A percentile compares a stretch with the other conserved stretches of the same genome.
Evolutionary conservation across 2,888 invertebrate species (phyloP).

Genomic region (Autographa gamma): DNA sequence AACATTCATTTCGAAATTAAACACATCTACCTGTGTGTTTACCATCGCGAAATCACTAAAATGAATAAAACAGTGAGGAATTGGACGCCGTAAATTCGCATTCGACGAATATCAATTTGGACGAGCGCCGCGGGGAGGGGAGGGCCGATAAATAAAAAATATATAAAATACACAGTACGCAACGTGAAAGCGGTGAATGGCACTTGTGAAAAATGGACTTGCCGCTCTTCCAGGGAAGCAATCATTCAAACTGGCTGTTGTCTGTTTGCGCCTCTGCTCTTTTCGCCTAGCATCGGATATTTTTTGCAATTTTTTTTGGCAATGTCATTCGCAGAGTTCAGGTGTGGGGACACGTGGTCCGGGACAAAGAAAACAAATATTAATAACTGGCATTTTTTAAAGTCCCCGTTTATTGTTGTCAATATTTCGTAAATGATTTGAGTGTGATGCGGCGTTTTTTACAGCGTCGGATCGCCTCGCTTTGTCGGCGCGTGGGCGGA

Average conservation of each 20-base stretch:
- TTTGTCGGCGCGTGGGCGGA: slow-evolving; percentile 79
- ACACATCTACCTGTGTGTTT: slow-evolving; percentile 88
- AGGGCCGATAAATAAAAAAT: slow-evolving; percentile 84
- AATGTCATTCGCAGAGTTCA: slow-evolving; percentile 87
- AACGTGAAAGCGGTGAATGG: slow-evolving; percentile 88
- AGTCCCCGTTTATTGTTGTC: slow-evolving; percentile 87
- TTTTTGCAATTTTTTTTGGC: slow-evolving; percentile 82
- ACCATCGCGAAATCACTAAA: slow-evolving; percentile 86
- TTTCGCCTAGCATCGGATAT: slow-evolving; percentile 76
- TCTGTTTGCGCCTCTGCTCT: slow-evolving; percentile 88
- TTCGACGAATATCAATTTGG: slow-evolving; percentile 88
- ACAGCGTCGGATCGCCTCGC: slow-evolving; percentile 73
- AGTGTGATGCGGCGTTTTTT: slow-evolving; percentile 86
- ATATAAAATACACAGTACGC: slow-evolving; percentile 85
- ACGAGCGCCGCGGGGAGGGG: slow-evolving; percentile 71
- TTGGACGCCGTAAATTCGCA: slow-evolving; percentile 83
- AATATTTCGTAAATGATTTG: slow-evolving; percentile 88
- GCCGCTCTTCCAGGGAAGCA: slow-evolving; percentile 89
- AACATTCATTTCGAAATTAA: slow-evolving; percentile 88
- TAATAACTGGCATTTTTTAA: slow-evolving; percentile 89
- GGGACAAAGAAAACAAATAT: slow-evolving; percentile 87
- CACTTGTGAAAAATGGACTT: slow-evolving; percentile 89
- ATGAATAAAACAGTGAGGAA: slow-evolving; percentile 88
- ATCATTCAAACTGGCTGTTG: slow-evolving; percentile 89
- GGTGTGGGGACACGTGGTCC: slow-evolving; percentile 88